Conservation (phyloP, 2,797 vertebrate genomes). For the Galaxias olidus region DNA sequence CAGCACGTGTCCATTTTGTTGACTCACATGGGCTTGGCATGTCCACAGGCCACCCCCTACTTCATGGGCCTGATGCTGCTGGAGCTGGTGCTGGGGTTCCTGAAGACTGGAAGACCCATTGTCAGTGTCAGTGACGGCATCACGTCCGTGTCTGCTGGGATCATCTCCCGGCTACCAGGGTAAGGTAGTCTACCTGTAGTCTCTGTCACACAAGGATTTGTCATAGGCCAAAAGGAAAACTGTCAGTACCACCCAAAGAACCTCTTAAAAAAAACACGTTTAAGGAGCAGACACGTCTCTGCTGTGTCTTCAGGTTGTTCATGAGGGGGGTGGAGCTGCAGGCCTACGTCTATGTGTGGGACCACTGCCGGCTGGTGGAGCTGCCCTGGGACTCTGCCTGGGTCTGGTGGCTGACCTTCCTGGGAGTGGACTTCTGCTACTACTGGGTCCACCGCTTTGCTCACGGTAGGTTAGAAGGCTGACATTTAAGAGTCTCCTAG, state of each 20-base stretch:
- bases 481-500: no score
- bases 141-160: slow-evolving; percentile 83
- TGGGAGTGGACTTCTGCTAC: slow-evolving; percentile 89
- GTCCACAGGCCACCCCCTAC: slow-evolving; percentile 82
- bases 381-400: slow-evolving; percentile 89
- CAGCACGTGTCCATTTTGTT: slow-evolving; percentile 49
- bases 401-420: slow-evolving; percentile 89
- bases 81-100: slow-evolving; percentile 80
- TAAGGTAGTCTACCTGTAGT: slow-evolving; percentile 61
- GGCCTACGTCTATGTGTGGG: slow-evolving; percentile 85
- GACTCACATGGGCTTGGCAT: slow-evolving; percentile 35
- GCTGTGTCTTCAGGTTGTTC: slow-evolving; percentile 69
- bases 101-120: slow-evolving; percentile 68
- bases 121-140: slow-evolving; percentile 80
- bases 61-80: slow-evolving; percentile 84
- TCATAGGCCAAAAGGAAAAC: no score
- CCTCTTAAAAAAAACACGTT: not conserved
- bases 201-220: no score
- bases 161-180: slow-evolving; percentile 85
- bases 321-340: slow-evolving; percentile 83
- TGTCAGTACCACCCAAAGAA: not conserved
- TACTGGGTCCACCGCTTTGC: slow-evolving; percentile 90
- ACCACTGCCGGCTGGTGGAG: slow-evolving; percentile 79
- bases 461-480: slow-evolving; percentile 76
- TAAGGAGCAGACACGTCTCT: not conserved